Evolutionary conservation across 2,797 vertebrate genomes (phyloP).

Genomic region (Jordanella pulchra): DNA sequence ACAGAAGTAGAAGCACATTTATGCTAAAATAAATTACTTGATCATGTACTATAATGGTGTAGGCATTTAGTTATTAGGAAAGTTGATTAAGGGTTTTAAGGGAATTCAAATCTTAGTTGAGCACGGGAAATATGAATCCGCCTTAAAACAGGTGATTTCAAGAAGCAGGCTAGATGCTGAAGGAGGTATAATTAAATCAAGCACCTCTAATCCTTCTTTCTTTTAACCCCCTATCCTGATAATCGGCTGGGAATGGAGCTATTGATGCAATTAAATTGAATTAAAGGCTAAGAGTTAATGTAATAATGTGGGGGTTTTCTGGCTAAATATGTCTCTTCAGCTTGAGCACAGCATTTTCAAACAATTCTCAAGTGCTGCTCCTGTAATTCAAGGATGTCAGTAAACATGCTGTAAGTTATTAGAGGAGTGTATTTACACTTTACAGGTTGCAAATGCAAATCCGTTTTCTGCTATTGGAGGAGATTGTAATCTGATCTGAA

Average conservation of each 20-base stretch:
- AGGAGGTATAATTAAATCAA: constrained; percentile 16
- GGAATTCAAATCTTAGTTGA: background rate
- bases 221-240: background rate
- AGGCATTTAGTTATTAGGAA: background rate
- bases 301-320: constrained; percentile 1
- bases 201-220: background rate
- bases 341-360: background rate
- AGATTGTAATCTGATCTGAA: background rate
- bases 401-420: constrained; percentile 12
- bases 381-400: background rate
- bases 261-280: constrained; percentile 4
- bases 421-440: background rate
- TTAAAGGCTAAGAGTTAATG: background rate
- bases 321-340: background rate
- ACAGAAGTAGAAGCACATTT: background rate
- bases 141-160: constrained; percentile 11
- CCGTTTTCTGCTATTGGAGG: background rate
- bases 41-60: background rate
- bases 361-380: background rate
- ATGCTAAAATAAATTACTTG: background rate
- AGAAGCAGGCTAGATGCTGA: constrained; percentile 10
- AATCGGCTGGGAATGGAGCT: background rate
- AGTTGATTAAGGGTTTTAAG: background rate
- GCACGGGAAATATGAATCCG: background rate
- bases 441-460: constrained; percentile 3